Evolutionary conservation across 2,797 vertebrate species (phyloP).

Genomic region (Anolis apletophallus): DNA sequence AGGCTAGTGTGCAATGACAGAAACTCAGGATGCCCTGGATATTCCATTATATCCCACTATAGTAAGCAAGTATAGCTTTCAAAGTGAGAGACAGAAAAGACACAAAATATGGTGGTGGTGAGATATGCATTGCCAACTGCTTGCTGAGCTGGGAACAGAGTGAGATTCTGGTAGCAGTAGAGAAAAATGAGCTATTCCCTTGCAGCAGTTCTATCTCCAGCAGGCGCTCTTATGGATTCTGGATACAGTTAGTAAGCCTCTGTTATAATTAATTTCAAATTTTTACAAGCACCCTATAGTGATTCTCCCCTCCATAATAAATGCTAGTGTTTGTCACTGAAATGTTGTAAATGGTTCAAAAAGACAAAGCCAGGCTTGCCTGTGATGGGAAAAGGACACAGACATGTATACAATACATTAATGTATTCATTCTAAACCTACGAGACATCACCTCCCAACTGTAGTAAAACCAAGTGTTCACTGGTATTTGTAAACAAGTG

Average conservation of each 20-base stretch:
- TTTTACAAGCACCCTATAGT: not conserved
- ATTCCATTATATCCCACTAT: not conserved
- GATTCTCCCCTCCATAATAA: not conserved
- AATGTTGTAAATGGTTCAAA: not conserved
- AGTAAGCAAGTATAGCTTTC: not conserved
- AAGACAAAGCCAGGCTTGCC: not conserved
- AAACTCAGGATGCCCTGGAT: not conserved
- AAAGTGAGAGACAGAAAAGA: not conserved
- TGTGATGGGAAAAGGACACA: not conserved
- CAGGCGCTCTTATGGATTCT: not conserved
- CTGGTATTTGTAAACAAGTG: not conserved
- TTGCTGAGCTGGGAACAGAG: not conserved
- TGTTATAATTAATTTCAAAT: not conserved
- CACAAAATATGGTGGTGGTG: too few relatives aligned
- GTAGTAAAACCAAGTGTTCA: not conserved
- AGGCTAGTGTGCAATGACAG: not conserved
- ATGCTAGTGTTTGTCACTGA: not conserved
- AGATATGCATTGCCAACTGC: not conserved
- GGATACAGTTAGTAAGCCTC: constrained; percentile 1
- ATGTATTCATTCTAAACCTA: constrained; percentile 30
- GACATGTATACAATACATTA: not conserved
- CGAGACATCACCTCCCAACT: not conserved
- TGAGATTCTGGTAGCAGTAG: not conserved
- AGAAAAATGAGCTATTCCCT: not conserved
- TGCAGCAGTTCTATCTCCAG: not conserved